phyloP scores from a whole-genome alignment of 1,140 invertebrate species.

The Pogonomyrmex californicus region DNA sequence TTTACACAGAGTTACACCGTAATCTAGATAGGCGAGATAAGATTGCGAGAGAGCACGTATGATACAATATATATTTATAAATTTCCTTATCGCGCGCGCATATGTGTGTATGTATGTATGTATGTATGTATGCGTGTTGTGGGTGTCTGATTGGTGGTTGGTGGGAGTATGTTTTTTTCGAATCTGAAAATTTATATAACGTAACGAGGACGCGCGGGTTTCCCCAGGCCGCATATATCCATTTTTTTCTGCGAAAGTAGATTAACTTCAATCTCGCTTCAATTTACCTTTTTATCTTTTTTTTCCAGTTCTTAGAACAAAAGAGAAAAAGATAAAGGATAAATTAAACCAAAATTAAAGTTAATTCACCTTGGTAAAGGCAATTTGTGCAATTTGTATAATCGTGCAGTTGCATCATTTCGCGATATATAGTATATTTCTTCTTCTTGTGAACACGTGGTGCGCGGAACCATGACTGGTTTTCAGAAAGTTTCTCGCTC shows the following conservation, averaged over 20 bases:
- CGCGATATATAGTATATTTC: background rate
- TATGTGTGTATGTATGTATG: background rate
- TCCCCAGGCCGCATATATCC: background rate
- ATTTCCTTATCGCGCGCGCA: background rate
- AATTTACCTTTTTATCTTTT: too few relatives aligned
- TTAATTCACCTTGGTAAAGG: too few relatives aligned
- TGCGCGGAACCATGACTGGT: background rate
- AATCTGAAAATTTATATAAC: slow-evolving; percentile 55
- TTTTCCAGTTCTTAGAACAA: too few relatives aligned
- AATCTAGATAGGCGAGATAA: slow-evolving; percentile 64
- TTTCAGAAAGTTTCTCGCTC: background rate
- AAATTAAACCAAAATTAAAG: too few relatives aligned
- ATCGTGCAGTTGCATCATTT: slow-evolving; percentile 24
- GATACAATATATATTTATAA: slow-evolving; percentile 52
- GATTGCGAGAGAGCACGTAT: slow-evolving; percentile 63
- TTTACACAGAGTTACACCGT: slow-evolving; percentile 64
- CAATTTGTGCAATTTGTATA: slow-evolving; percentile 14
- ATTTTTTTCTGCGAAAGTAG: too few relatives aligned
- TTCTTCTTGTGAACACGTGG: background rate
- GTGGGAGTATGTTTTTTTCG: background rate
- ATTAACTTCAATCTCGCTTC: too few relatives aligned
- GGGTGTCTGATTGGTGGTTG: background rate
- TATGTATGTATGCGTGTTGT: background rate
- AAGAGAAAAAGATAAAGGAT: too few relatives aligned
- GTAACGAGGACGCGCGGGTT: slow-evolving; percentile 43